phyloP scores from a whole-genome alignment of 2,113 vertebrate species.

The Scolopax mira region DNA sequence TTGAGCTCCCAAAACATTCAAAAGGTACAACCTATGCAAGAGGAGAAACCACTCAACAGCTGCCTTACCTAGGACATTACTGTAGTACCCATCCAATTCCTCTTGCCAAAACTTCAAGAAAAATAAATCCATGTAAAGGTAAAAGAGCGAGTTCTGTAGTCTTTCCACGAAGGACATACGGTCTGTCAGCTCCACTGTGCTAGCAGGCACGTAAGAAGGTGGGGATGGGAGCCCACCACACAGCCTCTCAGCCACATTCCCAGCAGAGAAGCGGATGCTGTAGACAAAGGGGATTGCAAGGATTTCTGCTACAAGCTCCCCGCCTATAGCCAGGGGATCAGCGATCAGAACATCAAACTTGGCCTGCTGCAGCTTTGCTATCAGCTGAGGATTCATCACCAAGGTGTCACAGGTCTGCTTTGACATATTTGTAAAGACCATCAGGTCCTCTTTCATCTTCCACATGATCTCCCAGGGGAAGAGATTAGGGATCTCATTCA shows the following conservation, averaged over 20 bases:
- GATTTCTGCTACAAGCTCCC: slow-evolving; percentile 67
- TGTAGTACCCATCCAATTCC: slow-evolving; percentile 61
- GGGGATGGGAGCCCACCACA: slow-evolving; percentile 60
- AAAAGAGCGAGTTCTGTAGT: slow-evolving; percentile 64
- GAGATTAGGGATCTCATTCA: not conserved
- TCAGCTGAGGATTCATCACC: slow-evolving; percentile 42
- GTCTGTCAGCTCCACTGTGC: slow-evolving; percentile 46
- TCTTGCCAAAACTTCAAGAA: not conserved
- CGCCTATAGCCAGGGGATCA: slow-evolving; percentile 58
- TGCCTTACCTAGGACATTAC: slow-evolving; percentile 51
- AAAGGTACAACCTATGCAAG: not conserved
- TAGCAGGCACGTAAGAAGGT: slow-evolving; percentile 68
- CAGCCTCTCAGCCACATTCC: slow-evolving; percentile 31
- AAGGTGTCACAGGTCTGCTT: slow-evolving; percentile 45
- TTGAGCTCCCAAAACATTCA: not conserved
- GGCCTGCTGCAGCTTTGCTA: slow-evolving; percentile 44
- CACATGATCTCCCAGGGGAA: slow-evolving; percentile 2
- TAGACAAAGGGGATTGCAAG: slow-evolving; percentile 67
- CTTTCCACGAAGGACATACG: slow-evolving; percentile 67
- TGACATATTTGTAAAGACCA: not conserved
- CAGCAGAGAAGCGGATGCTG: slow-evolving; percentile 51
- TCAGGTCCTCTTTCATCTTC: slow-evolving; percentile 28
- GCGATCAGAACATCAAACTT: slow-evolving; percentile 67
- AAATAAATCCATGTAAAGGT: slow-evolving; percentile 21
- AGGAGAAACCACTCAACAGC: not conserved